Percentiles rank a stretch among this genome's conserved stretches.
Conservation (phyloP, 2,113 vertebrate genomes). For the Calyptommatus sinebrachiatus region DNA sequence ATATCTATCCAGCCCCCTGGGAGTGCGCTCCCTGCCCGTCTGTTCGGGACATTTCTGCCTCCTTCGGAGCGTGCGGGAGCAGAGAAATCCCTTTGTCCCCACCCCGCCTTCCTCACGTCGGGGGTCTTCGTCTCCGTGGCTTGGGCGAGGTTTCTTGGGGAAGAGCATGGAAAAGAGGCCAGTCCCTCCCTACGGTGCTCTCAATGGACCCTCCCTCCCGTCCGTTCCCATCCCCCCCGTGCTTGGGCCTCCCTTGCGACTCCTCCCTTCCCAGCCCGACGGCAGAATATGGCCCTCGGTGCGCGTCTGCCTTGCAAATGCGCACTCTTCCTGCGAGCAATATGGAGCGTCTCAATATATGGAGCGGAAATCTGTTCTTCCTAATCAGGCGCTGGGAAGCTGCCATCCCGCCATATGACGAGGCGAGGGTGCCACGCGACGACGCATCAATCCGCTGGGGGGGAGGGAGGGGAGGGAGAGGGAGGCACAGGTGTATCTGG, state of each 20-base stretch:
- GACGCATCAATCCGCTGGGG: slow-evolving; percentile 36
- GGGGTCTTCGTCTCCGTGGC: too few relatives aligned
- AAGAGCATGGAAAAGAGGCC: too few relatives aligned
- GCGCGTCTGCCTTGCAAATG: slow-evolving; percentile 57
- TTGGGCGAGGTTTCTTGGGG: too few relatives aligned
- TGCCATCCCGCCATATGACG: slow-evolving; percentile 67
- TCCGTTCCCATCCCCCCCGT: too few relatives aligned
- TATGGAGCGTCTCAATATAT: slow-evolving; percentile 69
- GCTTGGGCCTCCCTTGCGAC: not conserved
- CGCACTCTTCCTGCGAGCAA: slow-evolving; percentile 69
- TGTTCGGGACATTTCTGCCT: not conserved
- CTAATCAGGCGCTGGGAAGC: slow-evolving; percentile 68
- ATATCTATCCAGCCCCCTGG: not conserved
- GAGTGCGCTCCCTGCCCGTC: too few relatives aligned
- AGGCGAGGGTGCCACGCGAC: slow-evolving; percentile 48
- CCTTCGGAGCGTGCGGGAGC: not conserved
- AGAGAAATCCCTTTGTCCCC: too few relatives aligned
- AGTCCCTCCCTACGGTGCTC: too few relatives aligned
- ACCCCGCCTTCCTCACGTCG: too few relatives aligned
- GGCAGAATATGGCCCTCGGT: slow-evolving; percentile 70
- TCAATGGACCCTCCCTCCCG: not conserved
- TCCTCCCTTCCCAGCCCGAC: slow-evolving; percentile 38
- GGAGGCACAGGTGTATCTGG: not conserved
- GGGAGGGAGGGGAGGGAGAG: not conserved
- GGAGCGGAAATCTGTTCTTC: slow-evolving; percentile 71